These are phyloP conservation scores for Gymnorhina tibicen DNA, from an alignment of 2,113 vertebrate species.

Conservation along the genomic window DNA sequence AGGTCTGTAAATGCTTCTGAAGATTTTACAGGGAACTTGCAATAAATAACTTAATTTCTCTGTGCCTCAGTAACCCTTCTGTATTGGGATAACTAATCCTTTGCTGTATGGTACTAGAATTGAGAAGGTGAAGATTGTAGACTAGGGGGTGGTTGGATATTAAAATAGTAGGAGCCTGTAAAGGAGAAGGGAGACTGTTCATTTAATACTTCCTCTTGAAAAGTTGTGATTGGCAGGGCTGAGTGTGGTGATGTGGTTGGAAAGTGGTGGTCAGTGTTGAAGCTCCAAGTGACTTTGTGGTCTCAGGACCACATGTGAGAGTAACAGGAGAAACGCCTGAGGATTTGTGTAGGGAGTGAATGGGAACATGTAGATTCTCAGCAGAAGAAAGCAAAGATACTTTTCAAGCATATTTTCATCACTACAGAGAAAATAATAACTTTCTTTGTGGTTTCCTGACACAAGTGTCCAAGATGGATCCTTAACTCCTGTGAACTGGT, in stretches of 20 bases:
- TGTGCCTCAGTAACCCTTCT: neutral
- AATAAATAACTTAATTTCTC: neutral
- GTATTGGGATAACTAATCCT: neutral
- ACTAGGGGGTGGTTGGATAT: neutral
- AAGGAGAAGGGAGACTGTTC: neutral
- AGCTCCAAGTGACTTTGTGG: neutral
- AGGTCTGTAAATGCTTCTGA: neutral
- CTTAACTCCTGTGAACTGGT: neutral
- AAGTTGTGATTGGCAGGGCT: neutral
- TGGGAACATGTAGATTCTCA: neutral
- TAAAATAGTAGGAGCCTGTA: neutral
- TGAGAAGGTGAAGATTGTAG: neutral
- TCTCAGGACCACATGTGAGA: neutral
- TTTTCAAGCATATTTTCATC: neutral
- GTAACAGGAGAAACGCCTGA: neutral
- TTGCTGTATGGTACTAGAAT: neutral
- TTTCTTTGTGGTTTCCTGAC: fast-evolving
- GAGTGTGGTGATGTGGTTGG: neutral
- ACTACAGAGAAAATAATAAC: fast-evolving
- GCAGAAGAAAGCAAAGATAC: neutral
- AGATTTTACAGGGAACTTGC: neutral
- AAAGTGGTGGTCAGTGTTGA: neutral
- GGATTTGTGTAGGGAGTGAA: neutral
- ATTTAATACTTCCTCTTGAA: neutral
- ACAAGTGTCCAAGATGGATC: fast-evolving